phyloP scores from a whole-genome alignment of 2,797 vertebrate species.

The Florisuga fusca region DNA sequence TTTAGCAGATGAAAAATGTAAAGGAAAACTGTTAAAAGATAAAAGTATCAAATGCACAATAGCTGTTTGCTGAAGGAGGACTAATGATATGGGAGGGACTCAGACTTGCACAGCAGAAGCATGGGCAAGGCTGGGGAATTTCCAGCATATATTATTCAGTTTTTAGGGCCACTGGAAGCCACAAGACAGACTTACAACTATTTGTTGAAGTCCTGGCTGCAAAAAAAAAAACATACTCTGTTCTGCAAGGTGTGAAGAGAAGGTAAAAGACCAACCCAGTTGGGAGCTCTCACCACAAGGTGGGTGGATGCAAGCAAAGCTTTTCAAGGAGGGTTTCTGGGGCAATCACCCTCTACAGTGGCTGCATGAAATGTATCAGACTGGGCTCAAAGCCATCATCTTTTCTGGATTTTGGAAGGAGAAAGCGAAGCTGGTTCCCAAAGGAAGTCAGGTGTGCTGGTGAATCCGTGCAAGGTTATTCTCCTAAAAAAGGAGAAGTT shows the following conservation, averaged over 20 bases:
- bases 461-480: background rate
- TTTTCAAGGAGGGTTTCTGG: background rate
- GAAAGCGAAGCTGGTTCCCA: background rate
- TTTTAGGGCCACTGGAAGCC: conserved; percentile 31
- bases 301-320: background rate
- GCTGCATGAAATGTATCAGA: background rate
- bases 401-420: background rate
- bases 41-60: conserved; percentile 26
- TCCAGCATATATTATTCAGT: background rate
- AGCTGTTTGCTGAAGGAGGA: conserved; percentile 38
- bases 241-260: background rate
- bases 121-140: conserved; percentile 36
- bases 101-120: background rate
- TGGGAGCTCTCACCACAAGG: background rate
- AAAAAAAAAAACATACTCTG: background rate
- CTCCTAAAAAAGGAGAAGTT: background rate
- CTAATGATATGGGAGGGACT: conserved; percentile 4
- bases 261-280: background rate
- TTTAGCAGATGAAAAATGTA: conserved; percentile 49
- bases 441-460: background rate
- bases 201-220: background rate
- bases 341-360: fast-evolving
- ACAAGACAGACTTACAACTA: background rate
- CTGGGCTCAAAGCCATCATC: fast-evolving
- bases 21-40: conserved; percentile 37